Evolutionary conservation across 2,888 invertebrate species (phyloP), one percentile per base, ranked within the genome.

Genomic region (Cantharis nigra): DNA sequence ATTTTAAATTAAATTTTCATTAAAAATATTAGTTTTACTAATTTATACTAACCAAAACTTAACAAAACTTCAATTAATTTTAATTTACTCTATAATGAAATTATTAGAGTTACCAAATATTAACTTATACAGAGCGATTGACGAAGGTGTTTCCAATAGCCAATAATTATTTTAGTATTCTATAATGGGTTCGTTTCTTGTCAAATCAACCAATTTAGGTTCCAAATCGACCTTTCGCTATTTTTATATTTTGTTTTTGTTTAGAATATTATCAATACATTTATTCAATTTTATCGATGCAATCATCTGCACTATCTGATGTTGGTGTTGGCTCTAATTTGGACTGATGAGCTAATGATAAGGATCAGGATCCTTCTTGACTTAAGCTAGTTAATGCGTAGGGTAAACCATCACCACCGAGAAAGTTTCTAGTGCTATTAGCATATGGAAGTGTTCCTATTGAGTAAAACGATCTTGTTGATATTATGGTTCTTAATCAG

Each of bases 1-100:
- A 71, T 63, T 63, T 71, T 63, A 71, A 71, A 71, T 64, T 71
- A 64, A n/a, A 64, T 20, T 72, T 33, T 72, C 33, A 72, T 65
- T 65, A 65, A 33, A 65, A 72, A 63, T 72, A 63, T 64, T 64
- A 64, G 23, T 28, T 63, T 28, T 18, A 23, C 26, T 71, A 62
- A 16, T 49, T 49, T 70, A 49, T 71, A 63, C 14, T 26, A 71
- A 13, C 16, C 11, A 16, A 71, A 71, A 20, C 18, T n/a, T 18
- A 49, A n/a, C 49, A 49, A 49, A 49, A 49, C 49, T 49, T 49
- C 49, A n/a, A 49, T 49, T 49, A n/a, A 49, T 49, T 49, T 49
- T 49, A 49, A 49, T 49, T 49, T 49, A n/a, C n/a, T 49, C n/a
- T 49, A 49, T 49, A 49, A 49, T 49, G 49, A n/a, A 49, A 49